These are phyloP conservation scores for Meloidogyne hapla DNA, from an alignment of 1,140 invertebrate species.

Conservation along the genomic window DNA sequence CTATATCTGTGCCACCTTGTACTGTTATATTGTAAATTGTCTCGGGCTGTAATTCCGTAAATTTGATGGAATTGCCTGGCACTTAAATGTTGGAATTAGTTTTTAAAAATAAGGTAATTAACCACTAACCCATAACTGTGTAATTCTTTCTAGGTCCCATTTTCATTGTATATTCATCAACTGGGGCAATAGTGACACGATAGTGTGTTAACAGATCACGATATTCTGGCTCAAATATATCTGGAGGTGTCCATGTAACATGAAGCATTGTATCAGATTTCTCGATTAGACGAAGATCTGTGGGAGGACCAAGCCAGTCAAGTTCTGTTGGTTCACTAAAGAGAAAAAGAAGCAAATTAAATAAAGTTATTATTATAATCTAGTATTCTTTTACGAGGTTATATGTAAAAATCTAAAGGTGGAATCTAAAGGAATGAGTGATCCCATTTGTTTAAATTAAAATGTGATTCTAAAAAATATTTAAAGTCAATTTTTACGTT, in stretches of 20 bases:
- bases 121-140: slow-evolving; percentile 44
- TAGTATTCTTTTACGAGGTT: no score
- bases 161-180: slow-evolving; percentile 51
- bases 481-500: slow-evolving; percentile 4
- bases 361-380: no score
- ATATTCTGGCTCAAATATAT: slow-evolving; percentile 61
- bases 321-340: slow-evolving; percentile 16
- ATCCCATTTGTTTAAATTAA: background rate
- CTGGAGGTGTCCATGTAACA: slow-evolving; percentile 61
- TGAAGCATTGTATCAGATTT: slow-evolving; percentile 64
- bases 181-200: slow-evolving; percentile 61
- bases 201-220: slow-evolving; percentile 62
- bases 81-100: slow-evolving; percentile 17
- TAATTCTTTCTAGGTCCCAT: slow-evolving; percentile 57
- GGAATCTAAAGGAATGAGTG: no score
- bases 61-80: slow-evolving; percentile 60
- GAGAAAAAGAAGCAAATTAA: background rate
- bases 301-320: slow-evolving; percentile 50
- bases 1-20: slow-evolving; percentile 58
- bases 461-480: background rate
- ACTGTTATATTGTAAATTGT: slow-evolving; percentile 64
- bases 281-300: slow-evolving; percentile 59
- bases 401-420: no score
- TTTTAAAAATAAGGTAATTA: background rate
- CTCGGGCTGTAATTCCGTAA: slow-evolving; percentile 50